These are phyloP conservation scores for Phenacoccus solenopsis DNA, from an alignment of 1,140 invertebrate genomes.

Conservation along the genomic window DNA sequence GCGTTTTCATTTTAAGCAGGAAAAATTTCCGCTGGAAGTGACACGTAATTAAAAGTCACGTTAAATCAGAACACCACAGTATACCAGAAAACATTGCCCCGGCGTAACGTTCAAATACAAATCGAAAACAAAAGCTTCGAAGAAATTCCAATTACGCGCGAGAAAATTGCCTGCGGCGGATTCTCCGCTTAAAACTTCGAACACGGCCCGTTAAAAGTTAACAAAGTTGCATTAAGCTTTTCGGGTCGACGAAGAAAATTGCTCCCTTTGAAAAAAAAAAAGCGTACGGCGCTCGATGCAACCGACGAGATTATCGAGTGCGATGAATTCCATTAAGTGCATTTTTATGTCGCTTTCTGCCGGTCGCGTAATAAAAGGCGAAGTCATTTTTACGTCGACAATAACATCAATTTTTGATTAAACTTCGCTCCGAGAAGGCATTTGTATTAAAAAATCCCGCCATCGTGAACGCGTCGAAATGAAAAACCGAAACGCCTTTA, in stretches of 20 bases:
- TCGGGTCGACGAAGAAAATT: neutral
- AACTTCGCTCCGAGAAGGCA: neutral
- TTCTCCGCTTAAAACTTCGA: slow-evolving; percentile 6
- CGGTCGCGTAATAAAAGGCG: neutral
- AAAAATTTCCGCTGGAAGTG: too few relatives aligned
- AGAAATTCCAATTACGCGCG: slow-evolving; percentile 11
- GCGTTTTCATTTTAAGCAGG: too few relatives aligned
- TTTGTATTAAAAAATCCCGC: too few relatives aligned
- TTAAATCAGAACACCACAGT: too few relatives aligned
- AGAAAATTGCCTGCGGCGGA: slow-evolving; percentile 12
- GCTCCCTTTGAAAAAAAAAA: neutral
- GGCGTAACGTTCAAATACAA: too few relatives aligned
- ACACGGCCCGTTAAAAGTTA: slow-evolving; percentile 12
- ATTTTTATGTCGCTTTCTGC: slow-evolving; percentile 12
- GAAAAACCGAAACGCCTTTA: neutral
- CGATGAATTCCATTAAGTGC: slow-evolving; percentile 16
- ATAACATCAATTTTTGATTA: slow-evolving; percentile 3
- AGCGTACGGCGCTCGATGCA: neutral
- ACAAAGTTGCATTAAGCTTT: slow-evolving; percentile 16
- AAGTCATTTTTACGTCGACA: neutral
- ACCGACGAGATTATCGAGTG: slow-evolving; percentile 9
- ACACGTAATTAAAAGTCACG: too few relatives aligned
- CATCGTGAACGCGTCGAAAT: too few relatives aligned
- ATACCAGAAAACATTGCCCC: too few relatives aligned
- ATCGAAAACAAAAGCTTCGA: slow-evolving; percentile 7